phyloP scores from a whole-genome alignment of 2,113 vertebrate genomes.

The Micronisus gabar region DNA sequence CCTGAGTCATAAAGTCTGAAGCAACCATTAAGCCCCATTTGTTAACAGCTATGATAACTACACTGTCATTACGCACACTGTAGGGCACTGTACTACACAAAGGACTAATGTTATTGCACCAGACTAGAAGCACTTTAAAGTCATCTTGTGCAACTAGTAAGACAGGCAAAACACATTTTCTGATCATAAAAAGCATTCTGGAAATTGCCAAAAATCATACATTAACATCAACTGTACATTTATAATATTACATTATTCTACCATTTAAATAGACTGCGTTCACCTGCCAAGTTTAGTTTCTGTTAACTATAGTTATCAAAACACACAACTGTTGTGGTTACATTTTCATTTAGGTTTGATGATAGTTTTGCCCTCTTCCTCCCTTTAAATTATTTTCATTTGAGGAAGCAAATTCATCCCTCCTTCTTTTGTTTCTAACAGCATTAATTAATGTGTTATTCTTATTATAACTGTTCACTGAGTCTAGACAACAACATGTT shows the following conservation, averaged over 20 bases:
- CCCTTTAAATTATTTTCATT: not conserved
- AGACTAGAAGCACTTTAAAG: slow-evolving; percentile 54
- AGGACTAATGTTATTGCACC: slow-evolving; percentile 31
- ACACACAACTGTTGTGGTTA: not conserved
- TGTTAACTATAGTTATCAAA: not conserved
- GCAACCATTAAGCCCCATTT: slow-evolving; percentile 44
- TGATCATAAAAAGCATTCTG: slow-evolving; percentile 6
- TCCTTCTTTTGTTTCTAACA: not conserved
- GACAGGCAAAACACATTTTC: slow-evolving; percentile 34
- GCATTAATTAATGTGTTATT: slow-evolving; percentile 22
- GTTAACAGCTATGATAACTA: slow-evolving; percentile 61
- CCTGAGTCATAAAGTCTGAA: slow-evolving; percentile 36
- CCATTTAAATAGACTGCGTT: not conserved
- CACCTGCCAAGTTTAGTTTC: not conserved
- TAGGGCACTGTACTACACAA: slow-evolving; percentile 43
- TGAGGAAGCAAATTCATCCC: not conserved
- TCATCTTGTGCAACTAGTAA: slow-evolving; percentile 26
- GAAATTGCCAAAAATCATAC: not conserved
- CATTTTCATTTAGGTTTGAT: not conserved
- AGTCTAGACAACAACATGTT: not conserved
- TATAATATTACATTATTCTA: not conserved
- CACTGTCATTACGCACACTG: slow-evolving; percentile 49
- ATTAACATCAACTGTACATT: slow-evolving; percentile 10
- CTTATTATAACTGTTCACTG: slow-evolving; percentile 4
- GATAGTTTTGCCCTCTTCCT: not conserved